Percentiles rank a stretch among this genome's conserved stretches.
These are phyloP conservation scores for Chelonus insularis DNA, from an alignment of 1,140 invertebrate genomes.

Conservation along the genomic window DNA sequence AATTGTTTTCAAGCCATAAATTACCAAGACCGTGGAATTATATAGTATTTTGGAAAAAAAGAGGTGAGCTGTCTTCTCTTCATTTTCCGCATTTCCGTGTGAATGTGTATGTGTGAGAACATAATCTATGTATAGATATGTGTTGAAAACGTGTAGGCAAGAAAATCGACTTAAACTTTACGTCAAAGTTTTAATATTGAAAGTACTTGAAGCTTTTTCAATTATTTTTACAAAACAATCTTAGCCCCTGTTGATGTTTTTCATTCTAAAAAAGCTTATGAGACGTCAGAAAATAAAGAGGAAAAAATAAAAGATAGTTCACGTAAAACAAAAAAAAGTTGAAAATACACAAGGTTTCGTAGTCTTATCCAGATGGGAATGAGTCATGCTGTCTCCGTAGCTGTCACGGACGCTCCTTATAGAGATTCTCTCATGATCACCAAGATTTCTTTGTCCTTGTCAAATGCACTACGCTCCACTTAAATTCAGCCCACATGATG, in stretches of 20 bases:
- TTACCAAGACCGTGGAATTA: too few relatives aligned
- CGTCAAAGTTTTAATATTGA: conserved; percentile 42
- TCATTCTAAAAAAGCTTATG: too few relatives aligned
- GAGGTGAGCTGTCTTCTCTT: conserved; percentile 13
- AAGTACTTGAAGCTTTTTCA: conserved; percentile 18
- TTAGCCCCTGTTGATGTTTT: too few relatives aligned
- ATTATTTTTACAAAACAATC: too few relatives aligned
- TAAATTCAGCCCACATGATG: conserved; percentile 15
- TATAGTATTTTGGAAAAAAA: not conserved
- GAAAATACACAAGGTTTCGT: conserved; percentile 2
- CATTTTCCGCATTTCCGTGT: not conserved
- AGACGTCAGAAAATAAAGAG: too few relatives aligned
- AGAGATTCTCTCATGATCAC: conserved; percentile 34
- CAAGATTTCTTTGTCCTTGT: conserved; percentile 26
- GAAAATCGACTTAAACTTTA: conserved; percentile 14
- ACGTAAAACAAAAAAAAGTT: not conserved
- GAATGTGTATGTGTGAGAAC: not conserved
- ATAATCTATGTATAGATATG: conserved; percentile 12
- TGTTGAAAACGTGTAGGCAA: not conserved
- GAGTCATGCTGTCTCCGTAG: conserved; percentile 33
- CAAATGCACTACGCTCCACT: conserved; percentile 14
- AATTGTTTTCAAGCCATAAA: too few relatives aligned
- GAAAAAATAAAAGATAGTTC: too few relatives aligned
- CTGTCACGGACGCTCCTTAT: conserved; percentile 46
- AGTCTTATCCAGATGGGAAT: conserved; percentile 39